These are phyloP conservation scores for Accipiter virgatus DNA, from an alignment of 2,113 vertebrate genomes.

Conservation along the genomic window DNA sequence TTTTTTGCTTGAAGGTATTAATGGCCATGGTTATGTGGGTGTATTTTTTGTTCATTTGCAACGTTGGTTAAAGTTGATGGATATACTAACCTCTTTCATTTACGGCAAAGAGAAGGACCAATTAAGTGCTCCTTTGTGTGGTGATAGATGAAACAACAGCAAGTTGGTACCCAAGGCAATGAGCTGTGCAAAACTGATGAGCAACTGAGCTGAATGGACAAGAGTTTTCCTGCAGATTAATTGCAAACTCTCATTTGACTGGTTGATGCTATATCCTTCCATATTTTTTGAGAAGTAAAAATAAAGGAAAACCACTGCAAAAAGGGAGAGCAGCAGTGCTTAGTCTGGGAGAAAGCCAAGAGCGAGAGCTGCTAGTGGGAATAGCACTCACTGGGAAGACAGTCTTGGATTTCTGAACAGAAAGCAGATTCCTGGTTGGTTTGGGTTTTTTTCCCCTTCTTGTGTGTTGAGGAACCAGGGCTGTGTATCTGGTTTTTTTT, in stretches of 20 bases:
- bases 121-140: constrained; percentile 42
- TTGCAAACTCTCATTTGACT: neutral
- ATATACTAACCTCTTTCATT: constrained; percentile 22
- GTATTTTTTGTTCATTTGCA: neutral
- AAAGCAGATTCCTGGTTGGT: neutral
- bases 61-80: constrained; percentile 4
- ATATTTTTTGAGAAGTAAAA: neutral
- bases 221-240: neutral
- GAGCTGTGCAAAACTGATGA: neutral
- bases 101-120: constrained; percentile 20
- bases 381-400: rapidly evolving
- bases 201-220: neutral
- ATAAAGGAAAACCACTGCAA: neutral
- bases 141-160: constrained; percentile 12
- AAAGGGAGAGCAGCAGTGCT: neutral
- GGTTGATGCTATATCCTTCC: neutral
- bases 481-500: neutral
- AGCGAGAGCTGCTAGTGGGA: neutral
- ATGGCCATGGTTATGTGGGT: neutral
- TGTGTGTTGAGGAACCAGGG: neutral
- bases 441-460: neutral
- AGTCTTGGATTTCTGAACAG: neutral
- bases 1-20: neutral
- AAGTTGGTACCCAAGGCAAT: neutral
- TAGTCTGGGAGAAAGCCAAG: neutral